These are phyloP conservation scores for Drosophila lacteicornis DNA, from an alignment of 1,140 invertebrate species.

Conservation along the genomic window DNA sequence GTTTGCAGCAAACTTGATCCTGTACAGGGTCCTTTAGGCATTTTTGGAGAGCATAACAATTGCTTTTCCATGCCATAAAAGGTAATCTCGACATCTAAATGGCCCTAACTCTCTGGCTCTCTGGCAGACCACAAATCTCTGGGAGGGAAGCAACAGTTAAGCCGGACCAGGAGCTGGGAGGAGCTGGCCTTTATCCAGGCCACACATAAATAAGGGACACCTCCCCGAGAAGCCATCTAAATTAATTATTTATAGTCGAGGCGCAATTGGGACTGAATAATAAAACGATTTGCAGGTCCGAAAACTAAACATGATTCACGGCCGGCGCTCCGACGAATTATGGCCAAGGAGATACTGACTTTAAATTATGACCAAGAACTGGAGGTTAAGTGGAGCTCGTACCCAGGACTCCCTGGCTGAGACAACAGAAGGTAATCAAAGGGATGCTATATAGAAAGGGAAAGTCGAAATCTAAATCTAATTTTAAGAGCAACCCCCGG, in stretches of 20 bases:
- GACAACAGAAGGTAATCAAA: conserved; percentile 43
- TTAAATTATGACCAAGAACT: conserved; percentile 65
- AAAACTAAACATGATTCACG: conserved; percentile 73
- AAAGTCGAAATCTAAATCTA: conserved; percentile 62
- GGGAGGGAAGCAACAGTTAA: conserved; percentile 70
- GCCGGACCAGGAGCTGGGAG: conserved; percentile 6
- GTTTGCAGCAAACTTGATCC: neutral
- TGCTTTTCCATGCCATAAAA: conserved; percentile 42
- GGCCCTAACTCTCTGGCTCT: conserved; percentile 37
- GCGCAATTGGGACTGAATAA: conserved; percentile 75
- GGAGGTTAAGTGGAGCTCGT: conserved; percentile 46
- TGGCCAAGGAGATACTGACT: conserved; percentile 57
- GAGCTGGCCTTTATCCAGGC: neutral
- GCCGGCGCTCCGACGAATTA: conserved; percentile 41
- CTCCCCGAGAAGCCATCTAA: conserved; percentile 60
- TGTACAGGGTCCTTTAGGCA: neutral
- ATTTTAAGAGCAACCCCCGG: conserved; percentile 72
- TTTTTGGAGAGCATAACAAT: conserved; percentile 1
- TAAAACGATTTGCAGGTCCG: conserved; percentile 77
- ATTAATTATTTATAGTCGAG: conserved; percentile 81
- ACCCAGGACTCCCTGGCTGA: conserved; percentile 15
- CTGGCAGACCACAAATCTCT: conserved; percentile 61
- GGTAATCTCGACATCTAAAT: conserved; percentile 71
- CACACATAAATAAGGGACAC: conserved; percentile 63
- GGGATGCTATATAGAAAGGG: conserved; percentile 5